phyloP scores from a whole-genome alignment of 2,888 invertebrate genomes.

The Leptopterna dolabrata region DNA sequence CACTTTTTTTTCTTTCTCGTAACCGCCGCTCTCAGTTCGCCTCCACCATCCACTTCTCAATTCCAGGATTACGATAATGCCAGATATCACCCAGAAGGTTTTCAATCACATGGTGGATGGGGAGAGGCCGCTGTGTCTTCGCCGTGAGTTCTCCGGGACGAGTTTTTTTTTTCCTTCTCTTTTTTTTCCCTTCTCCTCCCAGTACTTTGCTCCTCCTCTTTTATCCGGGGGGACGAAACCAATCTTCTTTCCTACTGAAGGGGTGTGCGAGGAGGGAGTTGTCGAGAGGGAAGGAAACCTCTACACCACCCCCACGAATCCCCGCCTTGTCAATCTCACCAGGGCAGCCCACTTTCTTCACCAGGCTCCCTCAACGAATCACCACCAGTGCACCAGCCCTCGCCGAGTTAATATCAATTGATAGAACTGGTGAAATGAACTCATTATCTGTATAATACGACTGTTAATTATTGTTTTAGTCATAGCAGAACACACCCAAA shows the following conservation, averaged over 20 bases:
- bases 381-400: no score
- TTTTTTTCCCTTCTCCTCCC: background rate
- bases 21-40: background rate
- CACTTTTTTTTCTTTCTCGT: background rate
- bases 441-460: no score
- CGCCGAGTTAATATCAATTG: no score
- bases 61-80: constrained; percentile 43
- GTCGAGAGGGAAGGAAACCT: background rate
- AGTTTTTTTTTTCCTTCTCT: constrained; percentile 1
- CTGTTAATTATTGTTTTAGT: no score
- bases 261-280: background rate
- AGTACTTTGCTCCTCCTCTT: constrained; percentile 39
- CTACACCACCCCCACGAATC: background rate
- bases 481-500: no score
- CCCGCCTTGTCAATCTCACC: constrained; percentile 27
- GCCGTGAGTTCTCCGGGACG: background rate
- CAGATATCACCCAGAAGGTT: constrained; percentile 40
- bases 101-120: constrained; percentile 32
- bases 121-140: constrained; percentile 8
- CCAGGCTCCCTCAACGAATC: background rate
- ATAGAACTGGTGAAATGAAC: no score
- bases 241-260: constrained; percentile 14
- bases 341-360: background rate
- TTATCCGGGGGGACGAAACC: constrained; percentile 33
- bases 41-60: constrained; percentile 15